Base-by-base conservation (phyloP, 2,797 vertebrate species). In the Lateolabrax maculatus region DNA sequence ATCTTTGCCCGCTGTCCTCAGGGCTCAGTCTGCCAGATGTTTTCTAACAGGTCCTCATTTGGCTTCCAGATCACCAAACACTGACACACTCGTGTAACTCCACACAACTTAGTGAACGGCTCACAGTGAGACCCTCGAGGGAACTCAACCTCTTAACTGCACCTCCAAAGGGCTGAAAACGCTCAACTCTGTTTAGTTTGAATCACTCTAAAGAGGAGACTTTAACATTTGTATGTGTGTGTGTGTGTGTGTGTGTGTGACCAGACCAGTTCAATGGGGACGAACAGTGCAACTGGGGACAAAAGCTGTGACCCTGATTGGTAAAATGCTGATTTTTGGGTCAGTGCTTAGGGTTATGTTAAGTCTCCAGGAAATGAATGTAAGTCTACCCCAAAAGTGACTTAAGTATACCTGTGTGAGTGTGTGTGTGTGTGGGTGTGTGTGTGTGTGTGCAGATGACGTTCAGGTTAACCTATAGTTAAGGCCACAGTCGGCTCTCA, bases 401-500 rank as follows among this genome's bases (percentile, higher is more conserved):
- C 31, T 34, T 34, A 34, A 34, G 31, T 34, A 3, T 4, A 6
- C 6, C 18, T 36, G 56, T 11, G 18, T 5, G 31, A 16, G 39
- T 44, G 39, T 43, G 34, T 68, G 34, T 10, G 16, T 9, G 23
- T 27, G 37, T 36, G 62, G 23, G 60, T 52, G 23, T 25, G 31
- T 43, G 29, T 48, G 52, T 71, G 53, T 61, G 48, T 16, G 43
- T 37, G 31, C 8, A 6, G 51, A 56, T 53, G 25, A 53, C 49
- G 72, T 6, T 70, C 62, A 69, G 73, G 55, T 79, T 84, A 74
- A 77, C 61, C 77, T 77, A 41, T 25, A 46, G 44, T 34, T 79
- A 82, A 89, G 75, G 77, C 60, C 74, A 80, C 61, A 39, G 51
- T 41, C 9, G 44, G 63, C 48, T 77, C 75, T 58, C 51, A 64